Conservation (phyloP, 2,888 invertebrate genomes). For the Melieria crassipennis region DNA sequence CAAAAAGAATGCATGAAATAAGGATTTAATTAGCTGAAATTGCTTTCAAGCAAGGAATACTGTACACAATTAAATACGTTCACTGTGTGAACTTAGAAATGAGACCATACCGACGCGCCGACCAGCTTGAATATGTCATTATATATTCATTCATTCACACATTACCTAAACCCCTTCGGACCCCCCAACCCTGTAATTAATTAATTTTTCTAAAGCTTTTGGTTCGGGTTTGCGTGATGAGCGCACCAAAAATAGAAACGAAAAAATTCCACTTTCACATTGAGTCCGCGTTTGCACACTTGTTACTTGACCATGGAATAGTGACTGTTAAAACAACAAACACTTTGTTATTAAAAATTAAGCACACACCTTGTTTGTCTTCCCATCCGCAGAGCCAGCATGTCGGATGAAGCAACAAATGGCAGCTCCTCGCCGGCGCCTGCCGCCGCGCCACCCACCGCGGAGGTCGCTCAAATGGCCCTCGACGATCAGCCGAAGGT, state of each 20-base stretch:
- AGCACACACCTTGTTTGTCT: conserved; percentile 1
- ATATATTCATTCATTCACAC: too few species aligned
- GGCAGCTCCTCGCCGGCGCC: conserved; percentile 44
- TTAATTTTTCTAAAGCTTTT: too few species aligned
- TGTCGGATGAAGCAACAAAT: conserved; percentile 55
- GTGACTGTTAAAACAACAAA: not conserved
- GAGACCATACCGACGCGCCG: too few species aligned
- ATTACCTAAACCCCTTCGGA: too few species aligned
- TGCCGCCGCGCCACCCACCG: conserved; percentile 55
- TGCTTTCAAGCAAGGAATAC: too few species aligned
- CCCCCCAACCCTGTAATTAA: too few species aligned
- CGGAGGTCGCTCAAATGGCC: conserved; percentile 62
- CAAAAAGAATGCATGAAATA: too few species aligned
- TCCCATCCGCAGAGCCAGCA: conserved; percentile 45
- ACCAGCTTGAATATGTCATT: too few species aligned
- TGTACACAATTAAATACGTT: too few species aligned
- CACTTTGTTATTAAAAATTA: not conserved
- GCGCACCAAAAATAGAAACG: not conserved
- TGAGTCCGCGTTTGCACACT: not conserved
- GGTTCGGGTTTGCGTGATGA: not conserved
- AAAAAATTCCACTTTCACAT: not conserved
- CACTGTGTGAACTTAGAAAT: too few species aligned
- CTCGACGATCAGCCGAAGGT: conserved; percentile 60
- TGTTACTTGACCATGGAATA: not conserved
- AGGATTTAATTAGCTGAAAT: too few species aligned